Conservation (phyloP, 2,113 vertebrate species). For the Myrmophylax atrothorax region DNA sequence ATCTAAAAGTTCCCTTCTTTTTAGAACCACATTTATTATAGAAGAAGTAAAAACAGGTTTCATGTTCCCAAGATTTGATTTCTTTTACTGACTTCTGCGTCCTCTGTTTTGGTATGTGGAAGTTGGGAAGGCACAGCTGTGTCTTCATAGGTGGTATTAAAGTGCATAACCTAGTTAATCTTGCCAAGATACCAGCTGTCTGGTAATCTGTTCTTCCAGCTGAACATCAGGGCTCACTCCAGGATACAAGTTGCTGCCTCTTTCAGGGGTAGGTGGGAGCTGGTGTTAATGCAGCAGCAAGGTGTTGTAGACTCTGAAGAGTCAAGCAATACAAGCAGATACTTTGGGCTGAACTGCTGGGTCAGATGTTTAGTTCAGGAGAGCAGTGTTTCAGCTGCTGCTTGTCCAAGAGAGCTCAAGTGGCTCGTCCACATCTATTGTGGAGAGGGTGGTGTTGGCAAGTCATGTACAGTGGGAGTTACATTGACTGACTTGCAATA, state of each 20-base stretch:
- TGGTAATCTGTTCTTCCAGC: not conserved
- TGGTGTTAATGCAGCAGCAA: not conserved
- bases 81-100: not conserved
- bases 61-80: not conserved
- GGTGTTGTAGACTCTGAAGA: not conserved
- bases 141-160: not conserved
- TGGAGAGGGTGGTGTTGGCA: not conserved
- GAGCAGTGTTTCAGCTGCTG: not conserved
- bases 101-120: not conserved
- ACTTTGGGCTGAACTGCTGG: not conserved
- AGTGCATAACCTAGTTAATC: not conserved
- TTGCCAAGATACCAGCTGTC: not conserved
- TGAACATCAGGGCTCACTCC: not conserved
- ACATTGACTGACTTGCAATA: rapidly evolving
- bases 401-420: not conserved
- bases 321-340: not conserved
- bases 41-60: not conserved
- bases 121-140: not conserved
- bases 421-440: not conserved
- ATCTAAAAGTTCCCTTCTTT: not conserved
- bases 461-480: not conserved
- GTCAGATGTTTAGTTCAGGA: not conserved
- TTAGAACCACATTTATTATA: not conserved
- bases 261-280: not conserved
- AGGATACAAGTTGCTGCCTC: not conserved